phyloP scores from a whole-genome alignment of 2,113 vertebrate species.

The Orycteropus afer region DNA sequence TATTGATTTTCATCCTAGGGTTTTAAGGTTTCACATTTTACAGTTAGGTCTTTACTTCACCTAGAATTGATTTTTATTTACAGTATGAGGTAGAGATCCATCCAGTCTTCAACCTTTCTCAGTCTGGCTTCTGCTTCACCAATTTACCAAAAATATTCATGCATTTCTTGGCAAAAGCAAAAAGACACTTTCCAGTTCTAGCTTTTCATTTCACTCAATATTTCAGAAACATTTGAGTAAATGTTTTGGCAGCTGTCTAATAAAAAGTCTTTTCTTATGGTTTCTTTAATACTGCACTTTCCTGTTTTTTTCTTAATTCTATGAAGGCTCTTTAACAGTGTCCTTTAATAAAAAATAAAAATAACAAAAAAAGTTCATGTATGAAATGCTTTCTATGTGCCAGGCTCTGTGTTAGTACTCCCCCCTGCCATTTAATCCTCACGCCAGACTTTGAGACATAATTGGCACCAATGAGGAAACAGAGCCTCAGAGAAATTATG shows the following conservation, averaged over 20 bases:
- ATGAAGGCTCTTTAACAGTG: neutral
- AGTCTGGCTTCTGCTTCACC: neutral
- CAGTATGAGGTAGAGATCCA: neutral
- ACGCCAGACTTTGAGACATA: neutral
- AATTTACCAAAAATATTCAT: neutral
- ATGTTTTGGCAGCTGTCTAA: neutral
- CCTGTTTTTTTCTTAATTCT: neutral
- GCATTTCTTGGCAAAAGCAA: neutral
- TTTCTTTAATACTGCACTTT: neutral
- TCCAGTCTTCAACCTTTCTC: neutral
- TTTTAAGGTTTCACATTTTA: neutral
- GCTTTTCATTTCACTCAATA: neutral
- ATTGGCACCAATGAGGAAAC: neutral
- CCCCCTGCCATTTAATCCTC: neutral
- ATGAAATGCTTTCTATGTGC: neutral
- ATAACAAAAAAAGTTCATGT: neutral
- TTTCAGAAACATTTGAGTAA: neutral
- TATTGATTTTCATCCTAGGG: neutral
- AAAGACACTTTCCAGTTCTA: neutral
- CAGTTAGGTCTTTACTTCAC: neutral
- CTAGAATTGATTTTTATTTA: too few relatives aligned
- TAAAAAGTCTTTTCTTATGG: neutral
- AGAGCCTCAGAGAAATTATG: neutral
- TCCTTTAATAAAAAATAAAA: conserved; percentile 15
- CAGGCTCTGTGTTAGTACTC: neutral